These are phyloP conservation scores for Corythornis cristatus DNA, from an alignment of 2,113 vertebrate genomes.

Conservation along the genomic window DNA sequence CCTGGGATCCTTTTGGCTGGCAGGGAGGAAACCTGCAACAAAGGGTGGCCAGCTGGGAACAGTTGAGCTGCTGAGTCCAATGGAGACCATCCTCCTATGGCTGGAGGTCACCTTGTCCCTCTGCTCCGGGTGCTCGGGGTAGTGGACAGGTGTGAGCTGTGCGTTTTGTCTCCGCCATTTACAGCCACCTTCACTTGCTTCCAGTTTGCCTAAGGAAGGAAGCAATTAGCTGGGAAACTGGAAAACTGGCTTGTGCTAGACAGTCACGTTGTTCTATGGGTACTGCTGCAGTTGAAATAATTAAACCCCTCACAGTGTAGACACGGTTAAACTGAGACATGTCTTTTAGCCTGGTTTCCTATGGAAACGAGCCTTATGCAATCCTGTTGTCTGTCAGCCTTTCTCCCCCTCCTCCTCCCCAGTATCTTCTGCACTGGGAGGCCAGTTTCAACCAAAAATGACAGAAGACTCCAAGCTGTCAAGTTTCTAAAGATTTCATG, in stretches of 20 bases:
- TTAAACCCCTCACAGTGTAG: conserved; percentile 41
- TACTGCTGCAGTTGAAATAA: conserved; percentile 25
- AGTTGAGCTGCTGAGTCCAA: background rate
- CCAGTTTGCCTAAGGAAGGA: conserved; percentile 2
- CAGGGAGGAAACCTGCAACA: background rate
- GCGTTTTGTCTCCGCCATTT: background rate
- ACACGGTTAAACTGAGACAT: conserved; percentile 19
- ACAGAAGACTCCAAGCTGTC: no score
- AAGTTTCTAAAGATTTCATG: no score
- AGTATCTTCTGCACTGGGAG: no score
- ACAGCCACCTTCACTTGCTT: background rate
- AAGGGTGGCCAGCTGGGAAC: background rate
- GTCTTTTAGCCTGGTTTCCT: conserved; percentile 66
- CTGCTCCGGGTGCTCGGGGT: accelerated
- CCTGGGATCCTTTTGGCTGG: background rate
- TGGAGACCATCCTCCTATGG: background rate
- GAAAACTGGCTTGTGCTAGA: background rate
- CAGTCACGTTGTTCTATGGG: background rate
- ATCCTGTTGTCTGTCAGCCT: no score
- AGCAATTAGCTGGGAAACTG: conserved; percentile 25
- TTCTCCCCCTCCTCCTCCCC: no score
- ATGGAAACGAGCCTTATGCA: background rate
- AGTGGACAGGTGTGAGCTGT: background rate
- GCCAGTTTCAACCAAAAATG: no score
- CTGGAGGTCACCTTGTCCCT: background rate